Evolutionary conservation across 2,797 vertebrate species (phyloP).

Genomic region (Pipistrellus nathusii): DNA sequence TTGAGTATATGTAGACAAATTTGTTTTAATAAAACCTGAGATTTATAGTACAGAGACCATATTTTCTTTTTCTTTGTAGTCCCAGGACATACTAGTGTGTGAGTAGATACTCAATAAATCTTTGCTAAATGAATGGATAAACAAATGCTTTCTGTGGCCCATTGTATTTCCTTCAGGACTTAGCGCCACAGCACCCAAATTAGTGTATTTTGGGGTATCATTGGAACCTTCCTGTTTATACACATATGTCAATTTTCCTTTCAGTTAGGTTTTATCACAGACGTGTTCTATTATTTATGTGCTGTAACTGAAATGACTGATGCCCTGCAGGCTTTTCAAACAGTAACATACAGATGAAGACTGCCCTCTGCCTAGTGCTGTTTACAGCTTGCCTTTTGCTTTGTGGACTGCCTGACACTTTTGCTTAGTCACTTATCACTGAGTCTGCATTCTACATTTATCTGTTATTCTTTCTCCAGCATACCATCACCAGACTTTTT

Average conservation of each 20-base stretch:
- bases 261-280: neutral
- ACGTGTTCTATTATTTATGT: neutral
- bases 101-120: neutral
- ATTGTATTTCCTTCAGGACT: neutral
- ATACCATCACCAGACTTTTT: neutral
- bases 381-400: constrained; percentile 49
- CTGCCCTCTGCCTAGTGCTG: constrained; percentile 28
- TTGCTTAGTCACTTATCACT: constrained; percentile 49
- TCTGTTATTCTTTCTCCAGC: neutral
- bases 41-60: neutral
- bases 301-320: constrained; percentile 23
- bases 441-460: neutral
- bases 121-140: constrained; percentile 43
- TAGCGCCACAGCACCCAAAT: neutral
- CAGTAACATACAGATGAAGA: constrained; percentile 32
- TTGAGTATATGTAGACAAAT: neutral
- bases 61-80: constrained; percentile 13
- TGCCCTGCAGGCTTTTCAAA: neutral
- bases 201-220: neutral
- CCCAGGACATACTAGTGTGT: neutral
- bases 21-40: constrained; percentile 41
- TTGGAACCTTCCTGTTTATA: constrained; percentile 42
- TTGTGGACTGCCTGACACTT: constrained; percentile 45
- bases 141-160: neutral
- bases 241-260: neutral